Percentiles rank a stretch among this genome's conserved stretches.
Evolutionary conservation across 2,888 invertebrate genomes (phyloP).

Genomic region (Amiota minor): DNA sequence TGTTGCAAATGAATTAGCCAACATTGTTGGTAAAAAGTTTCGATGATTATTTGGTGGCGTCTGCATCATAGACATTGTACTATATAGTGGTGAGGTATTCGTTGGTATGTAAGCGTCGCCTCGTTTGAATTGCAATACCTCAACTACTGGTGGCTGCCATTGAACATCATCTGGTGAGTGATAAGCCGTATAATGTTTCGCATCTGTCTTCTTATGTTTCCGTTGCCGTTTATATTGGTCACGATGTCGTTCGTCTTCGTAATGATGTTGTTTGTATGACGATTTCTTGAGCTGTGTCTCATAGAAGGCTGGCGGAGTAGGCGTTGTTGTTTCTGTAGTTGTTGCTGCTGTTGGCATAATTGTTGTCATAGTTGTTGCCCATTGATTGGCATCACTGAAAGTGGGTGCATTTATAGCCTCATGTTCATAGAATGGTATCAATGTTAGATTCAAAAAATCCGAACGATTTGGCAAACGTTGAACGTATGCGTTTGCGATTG

Average conservation of each 20-base stretch:
- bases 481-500: slow-evolving; percentile 57
- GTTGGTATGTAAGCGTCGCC: not conserved
- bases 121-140: slow-evolving; percentile 13
- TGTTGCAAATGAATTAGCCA: too few relatives aligned
- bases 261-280: not conserved
- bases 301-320: slow-evolving; percentile 32
- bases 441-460: slow-evolving; percentile 58
- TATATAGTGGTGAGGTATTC: not conserved
- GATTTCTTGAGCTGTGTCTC: slow-evolving; percentile 48
- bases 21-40: slow-evolving; percentile 17
- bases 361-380: slow-evolving; percentile 34
- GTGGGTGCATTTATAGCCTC: slow-evolving; percentile 61
- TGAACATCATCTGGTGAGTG: slow-evolving; percentile 61
- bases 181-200: slow-evolving; percentile 59
- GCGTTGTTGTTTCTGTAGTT: slow-evolving; percentile 3
- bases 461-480: slow-evolving; percentile 43
- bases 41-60: slow-evolving; percentile 57
- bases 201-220: slow-evolving; percentile 33
- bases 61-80: not conserved
- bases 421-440: slow-evolving; percentile 71
- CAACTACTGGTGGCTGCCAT: slow-evolving; percentile 44
- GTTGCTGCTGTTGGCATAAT: slow-evolving; percentile 17
- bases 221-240: slow-evolving; percentile 46
- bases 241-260: not conserved
- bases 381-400: not conserved